Evolutionary conservation across 2,113 vertebrate species (phyloP).

Genomic region (Neomonachus schauinslandi): DNA sequence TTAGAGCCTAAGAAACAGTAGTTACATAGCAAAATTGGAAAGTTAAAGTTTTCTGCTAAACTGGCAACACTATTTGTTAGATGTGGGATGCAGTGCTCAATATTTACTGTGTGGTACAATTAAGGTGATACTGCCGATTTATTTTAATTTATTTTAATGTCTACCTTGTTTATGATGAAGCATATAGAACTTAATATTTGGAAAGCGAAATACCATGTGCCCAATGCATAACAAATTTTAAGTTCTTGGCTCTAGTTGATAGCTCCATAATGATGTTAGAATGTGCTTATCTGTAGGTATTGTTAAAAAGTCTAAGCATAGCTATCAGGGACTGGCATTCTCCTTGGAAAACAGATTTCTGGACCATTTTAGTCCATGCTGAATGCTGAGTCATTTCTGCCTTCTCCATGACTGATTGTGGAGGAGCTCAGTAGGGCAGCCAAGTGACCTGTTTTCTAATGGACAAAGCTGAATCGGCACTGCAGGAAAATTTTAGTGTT

Average conservation of each 20-base stretch:
- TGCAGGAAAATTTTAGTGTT: not conserved
- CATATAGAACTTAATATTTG: slow-evolving; percentile 68
- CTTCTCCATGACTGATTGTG: slow-evolving; percentile 13
- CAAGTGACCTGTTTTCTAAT: slow-evolving; percentile 44
- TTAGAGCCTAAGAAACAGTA: slow-evolving; percentile 49
- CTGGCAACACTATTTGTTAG: slow-evolving; percentile 57
- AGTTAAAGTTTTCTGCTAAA: slow-evolving; percentile 22
- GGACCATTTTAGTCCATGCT: slow-evolving; percentile 46
- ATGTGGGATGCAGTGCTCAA: not conserved
- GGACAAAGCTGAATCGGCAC: not conserved
- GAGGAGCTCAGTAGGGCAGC: slow-evolving; percentile 17
- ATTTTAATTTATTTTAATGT: slow-evolving; percentile 77
- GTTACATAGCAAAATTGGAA: slow-evolving; percentile 52
- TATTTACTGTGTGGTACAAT: slow-evolving; percentile 64
- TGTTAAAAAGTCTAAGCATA: slow-evolving; percentile 50
- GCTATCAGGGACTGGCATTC: slow-evolving; percentile 60
- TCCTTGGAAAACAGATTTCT: slow-evolving; percentile 70
- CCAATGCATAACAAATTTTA: slow-evolving; percentile 69
- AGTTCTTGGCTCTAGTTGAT: slow-evolving; percentile 70
- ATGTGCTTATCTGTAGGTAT: slow-evolving; percentile 63
- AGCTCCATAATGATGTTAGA: slow-evolving; percentile 67
- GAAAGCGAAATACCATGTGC: slow-evolving; percentile 68
- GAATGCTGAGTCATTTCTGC: slow-evolving; percentile 66
- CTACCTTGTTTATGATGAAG: slow-evolving; percentile 74
- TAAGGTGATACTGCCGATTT: slow-evolving; percentile 67